A percentile compares a stretch with the other conserved stretches of the same genome.
Conservation (phyloP, 2,888 invertebrate species). For the Bursaphelenchus okinawaensis region DNA sequence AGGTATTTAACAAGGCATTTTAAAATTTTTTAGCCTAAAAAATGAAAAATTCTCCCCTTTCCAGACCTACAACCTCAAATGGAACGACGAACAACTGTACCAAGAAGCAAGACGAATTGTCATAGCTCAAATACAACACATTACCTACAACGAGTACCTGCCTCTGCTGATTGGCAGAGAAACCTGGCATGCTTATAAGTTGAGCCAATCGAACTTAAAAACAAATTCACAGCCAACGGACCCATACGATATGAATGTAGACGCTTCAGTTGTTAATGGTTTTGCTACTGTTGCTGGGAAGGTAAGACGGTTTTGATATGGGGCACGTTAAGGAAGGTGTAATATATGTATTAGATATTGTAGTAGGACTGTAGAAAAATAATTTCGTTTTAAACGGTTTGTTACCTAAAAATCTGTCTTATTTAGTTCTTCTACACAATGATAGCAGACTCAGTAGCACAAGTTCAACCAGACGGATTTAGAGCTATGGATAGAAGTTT, state of each 20-base stretch:
- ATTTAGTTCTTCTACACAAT: conserved; percentile 39
- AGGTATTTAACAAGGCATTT: not conserved
- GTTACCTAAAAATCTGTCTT: too few species aligned
- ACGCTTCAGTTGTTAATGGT: conserved; percentile 72
- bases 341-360: too few species aligned
- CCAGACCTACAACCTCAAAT: conserved; percentile 49
- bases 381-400: too few species aligned
- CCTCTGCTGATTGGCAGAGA: conserved; percentile 50
- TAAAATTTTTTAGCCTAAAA: not conserved
- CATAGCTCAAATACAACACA: conserved; percentile 64
- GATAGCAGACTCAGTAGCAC: conserved; percentile 25
- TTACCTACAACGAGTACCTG: conserved; percentile 60
- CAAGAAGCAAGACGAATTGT: conserved; percentile 60
- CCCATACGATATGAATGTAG: conserved; percentile 67
- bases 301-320: conserved; percentile 10
- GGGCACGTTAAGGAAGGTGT: too few species aligned
- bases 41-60: not conserved
- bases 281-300: conserved; percentile 44
- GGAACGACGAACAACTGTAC: conserved; percentile 55
- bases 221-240: conserved; percentile 31
- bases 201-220: not conserved
- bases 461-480: conserved; percentile 21
- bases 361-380: too few species aligned
- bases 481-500: conserved; percentile 26
- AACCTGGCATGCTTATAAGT: conserved; percentile 21